Base-by-base conservation (phyloP, 2,888 invertebrate species). In the Synanthedon andrenaeformis region DNA sequence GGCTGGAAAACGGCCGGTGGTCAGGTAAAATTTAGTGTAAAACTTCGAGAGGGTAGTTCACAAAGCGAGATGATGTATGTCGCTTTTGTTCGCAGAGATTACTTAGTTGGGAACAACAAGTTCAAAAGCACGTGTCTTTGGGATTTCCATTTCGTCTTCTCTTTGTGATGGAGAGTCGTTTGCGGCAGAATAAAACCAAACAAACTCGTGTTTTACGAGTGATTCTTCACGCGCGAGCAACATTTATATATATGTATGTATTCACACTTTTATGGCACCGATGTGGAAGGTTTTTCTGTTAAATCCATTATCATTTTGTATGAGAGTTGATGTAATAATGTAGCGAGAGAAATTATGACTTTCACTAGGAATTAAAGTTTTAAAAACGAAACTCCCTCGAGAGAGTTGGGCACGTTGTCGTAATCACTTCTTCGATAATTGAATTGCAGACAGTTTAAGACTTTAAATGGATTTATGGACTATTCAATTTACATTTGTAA, bases 151-250 rank as follows among this genome's bases (percentile, higher is more conserved):
- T 45, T 45, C 13, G 45, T 45, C 6, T 14, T 4, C 42, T 42
- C 45, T 45, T 45, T 45, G 45, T 14, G 45, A 45, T n/a, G 14
- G 14, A 13, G 45, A 10, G 45, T 45, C 45, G 64, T 65, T 68
- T 69, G 66, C 66, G 70, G 66, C 59, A 68, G 62, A 63, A 69
- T 78, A 77, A 78, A 77, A 70, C 62, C 57, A 55, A 55, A 57
- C 66, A 70, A 72, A 67, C 72, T 67, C 59, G 60, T 41, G 35
- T 69, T 77, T 77, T 76, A 78, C 72, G 78, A 73, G 67, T 61
- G 66, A 72, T 71, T 72, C 70, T 51, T 41, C 51, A 8, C 49
- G 11, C 49, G 17, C 17, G 17, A 49, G 12, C 49, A 49, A 10
- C 45, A 45, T 45, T 14, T 45, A 45, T n/a, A 45, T 14, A 3